Evolutionary conservation across 2,113 vertebrate species (phyloP).

Genomic region (Dolichotis patagonum): DNA sequence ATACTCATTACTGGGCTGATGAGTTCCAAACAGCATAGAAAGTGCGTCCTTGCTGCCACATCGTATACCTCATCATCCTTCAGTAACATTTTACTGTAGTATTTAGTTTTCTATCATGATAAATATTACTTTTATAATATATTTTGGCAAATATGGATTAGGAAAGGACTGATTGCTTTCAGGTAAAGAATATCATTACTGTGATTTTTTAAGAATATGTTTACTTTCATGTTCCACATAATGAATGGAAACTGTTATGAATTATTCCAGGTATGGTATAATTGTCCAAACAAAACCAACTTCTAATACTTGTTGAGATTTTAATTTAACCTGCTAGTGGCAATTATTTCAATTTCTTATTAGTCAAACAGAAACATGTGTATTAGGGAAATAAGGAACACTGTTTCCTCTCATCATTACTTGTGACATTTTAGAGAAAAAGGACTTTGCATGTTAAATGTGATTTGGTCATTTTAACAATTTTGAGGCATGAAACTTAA

Average conservation of each 20-base stretch:
- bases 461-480: neutral
- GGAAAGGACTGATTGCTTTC: neutral
- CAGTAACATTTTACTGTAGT: neutral
- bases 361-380: neutral
- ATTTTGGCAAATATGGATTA: neutral
- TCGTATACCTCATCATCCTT: neutral
- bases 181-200: neutral
- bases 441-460: neutral
- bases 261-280: neutral
- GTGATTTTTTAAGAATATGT: neutral
- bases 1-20: neutral
- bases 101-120: neutral
- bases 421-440: neutral
- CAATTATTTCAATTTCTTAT: neutral
- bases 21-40: neutral
- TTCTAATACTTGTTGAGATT: neutral
- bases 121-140: neutral
- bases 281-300: neutral
- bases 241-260: neutral
- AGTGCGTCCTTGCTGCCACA: neutral
- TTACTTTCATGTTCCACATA: neutral
- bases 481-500: neutral
- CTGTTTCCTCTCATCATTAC: neutral
- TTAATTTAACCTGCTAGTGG: slow-evolving; percentile 7
- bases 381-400: neutral